These are phyloP conservation scores for Rotaria magnacalcarata DNA, from an alignment of 2,888 invertebrate genomes.

Conservation along the genomic window DNA sequence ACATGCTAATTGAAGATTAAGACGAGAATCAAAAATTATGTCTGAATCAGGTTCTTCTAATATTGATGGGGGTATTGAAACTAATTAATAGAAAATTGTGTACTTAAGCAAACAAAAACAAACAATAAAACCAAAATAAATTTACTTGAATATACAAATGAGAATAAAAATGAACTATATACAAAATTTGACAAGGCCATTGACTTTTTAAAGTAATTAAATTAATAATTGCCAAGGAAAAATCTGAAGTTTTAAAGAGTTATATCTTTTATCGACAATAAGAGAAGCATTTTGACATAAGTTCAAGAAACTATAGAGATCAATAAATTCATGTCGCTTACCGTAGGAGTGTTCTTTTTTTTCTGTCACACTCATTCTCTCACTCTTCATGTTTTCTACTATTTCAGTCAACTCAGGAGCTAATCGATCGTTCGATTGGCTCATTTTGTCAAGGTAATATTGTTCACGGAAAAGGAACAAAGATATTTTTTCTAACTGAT, in stretches of 20 bases:
- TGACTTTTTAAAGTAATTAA: not conserved
- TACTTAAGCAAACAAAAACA: no score
- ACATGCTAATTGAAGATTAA: slow-evolving; percentile 44
- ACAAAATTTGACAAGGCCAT: not conserved
- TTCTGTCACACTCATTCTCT: not conserved
- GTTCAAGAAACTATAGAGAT: not conserved
- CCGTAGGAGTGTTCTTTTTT: not conserved
- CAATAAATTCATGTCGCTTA: not conserved
- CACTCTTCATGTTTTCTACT: not conserved
- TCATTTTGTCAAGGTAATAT: slow-evolving; percentile 2
- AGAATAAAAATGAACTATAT: not conserved
- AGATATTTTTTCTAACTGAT: not conserved
- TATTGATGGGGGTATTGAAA: slow-evolving; percentile 42
- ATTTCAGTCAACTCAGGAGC: not conserved
- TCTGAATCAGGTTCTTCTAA: slow-evolving; percentile 40
- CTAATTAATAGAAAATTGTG: not conserved
- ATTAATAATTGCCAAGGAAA: not conserved
- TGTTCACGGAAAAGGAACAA: not conserved
- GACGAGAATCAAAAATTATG: slow-evolving; percentile 45
- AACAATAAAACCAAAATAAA: not conserved
- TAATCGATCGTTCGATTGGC: not conserved
- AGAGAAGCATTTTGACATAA: not conserved
- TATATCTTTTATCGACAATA: not conserved
- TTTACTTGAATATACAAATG: slow-evolving; percentile 11
- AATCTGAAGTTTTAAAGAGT: not conserved